Percentiles rank a stretch among this genome's conserved stretches.
Conservation (phyloP, 2,888 invertebrate species). For the Macropis europaea region DNA sequence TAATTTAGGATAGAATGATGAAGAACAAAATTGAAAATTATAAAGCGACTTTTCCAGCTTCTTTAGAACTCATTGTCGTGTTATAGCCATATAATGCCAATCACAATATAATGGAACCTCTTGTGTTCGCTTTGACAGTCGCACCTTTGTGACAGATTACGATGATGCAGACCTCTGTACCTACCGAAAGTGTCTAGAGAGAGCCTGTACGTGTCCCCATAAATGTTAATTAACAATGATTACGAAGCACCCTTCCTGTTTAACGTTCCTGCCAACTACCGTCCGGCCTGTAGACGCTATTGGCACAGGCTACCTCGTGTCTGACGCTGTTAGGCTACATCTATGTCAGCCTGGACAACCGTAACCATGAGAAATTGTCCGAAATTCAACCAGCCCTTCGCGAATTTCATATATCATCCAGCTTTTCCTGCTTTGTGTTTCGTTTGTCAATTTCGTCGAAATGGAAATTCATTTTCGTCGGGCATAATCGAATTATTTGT, state of each 20-base stretch:
- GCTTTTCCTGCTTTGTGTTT: not conserved
- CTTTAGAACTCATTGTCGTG: not conserved
- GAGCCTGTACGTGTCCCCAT: conserved; percentile 64
- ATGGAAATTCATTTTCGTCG: too few species aligned
- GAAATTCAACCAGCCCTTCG: conserved; percentile 4
- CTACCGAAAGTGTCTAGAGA: conserved; percentile 46
- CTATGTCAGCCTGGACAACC: conserved; percentile 32
- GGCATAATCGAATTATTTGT: too few species aligned
- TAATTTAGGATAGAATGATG: not conserved
- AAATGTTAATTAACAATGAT: conserved; percentile 74
- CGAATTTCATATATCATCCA: conserved; percentile 14
- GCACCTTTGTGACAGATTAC: conserved; percentile 45
- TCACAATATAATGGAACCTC: conserved; percentile 49
- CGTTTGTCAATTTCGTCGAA: not conserved
- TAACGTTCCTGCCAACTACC: conserved; percentile 46
- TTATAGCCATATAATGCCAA: conserved; percentile 31
- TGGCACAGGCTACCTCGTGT: conserved; percentile 25
- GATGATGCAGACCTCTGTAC: conserved; percentile 15
- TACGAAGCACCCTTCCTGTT: conserved; percentile 55
- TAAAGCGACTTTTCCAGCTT: conserved; percentile 13
- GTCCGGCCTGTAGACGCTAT: conserved; percentile 27
- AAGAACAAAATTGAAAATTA: too few species aligned
- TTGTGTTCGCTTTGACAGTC: conserved; percentile 36
- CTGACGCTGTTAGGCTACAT: conserved; percentile 35
- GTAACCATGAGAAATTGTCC: conserved; percentile 59